Base-by-base conservation (phyloP, 2,113 vertebrate genomes). In the Ailurus styani region DNA sequence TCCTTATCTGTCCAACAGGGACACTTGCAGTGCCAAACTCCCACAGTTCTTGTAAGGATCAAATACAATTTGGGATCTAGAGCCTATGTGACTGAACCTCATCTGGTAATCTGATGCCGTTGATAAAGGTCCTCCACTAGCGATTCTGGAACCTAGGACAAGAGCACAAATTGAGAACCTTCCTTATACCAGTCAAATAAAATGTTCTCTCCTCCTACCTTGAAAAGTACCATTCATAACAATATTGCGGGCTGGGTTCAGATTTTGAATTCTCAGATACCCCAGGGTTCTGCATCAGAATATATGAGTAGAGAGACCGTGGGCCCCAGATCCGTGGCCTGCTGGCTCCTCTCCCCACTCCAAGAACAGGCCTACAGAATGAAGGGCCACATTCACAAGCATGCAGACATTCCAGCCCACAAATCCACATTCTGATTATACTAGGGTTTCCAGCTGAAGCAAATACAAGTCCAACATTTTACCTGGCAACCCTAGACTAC, bases 141-240 rank as follows among this genome's bases (percentile, higher is more conserved):
- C 52, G 73, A 87, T 85, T 97, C 40, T 90, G 70, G 42, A 86
- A n/a, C 42, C 84, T 92, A 27, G 55, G 37, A 91, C n/a, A 97
- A 95, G 73, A 96, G 40, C 84, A 95, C 40, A 97, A 93, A 93
- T 79, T 60, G 50, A 92, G 92, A n/a, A 52, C 50, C 78, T 95
- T n/a, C 20, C 52, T 54, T 52, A 83, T 78, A 87, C 6, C 82
- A 95, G 78, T 86, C 57, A 94, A 92, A 95, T 88, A 93, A 91
- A 87, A 47, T 87, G 31, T 50, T 95, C 87, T 91, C 9, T 70
- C 37, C 34, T 83, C 73, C 15, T 82, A 90, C 57, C 25, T 93
- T 92, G 75, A 96, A 96, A 95, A 90, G 81, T 40, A 81, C 40
- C 83, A 57, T 95, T 90, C n/a, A 84, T 34, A 87, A 89, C 34